A percentile compares a stretch with the other conserved stretches of the same genome.
These are phyloP conservation scores for Hypomesus transpacificus DNA, from an alignment of 2,113 vertebrate genomes.

Conservation along the genomic window DNA sequence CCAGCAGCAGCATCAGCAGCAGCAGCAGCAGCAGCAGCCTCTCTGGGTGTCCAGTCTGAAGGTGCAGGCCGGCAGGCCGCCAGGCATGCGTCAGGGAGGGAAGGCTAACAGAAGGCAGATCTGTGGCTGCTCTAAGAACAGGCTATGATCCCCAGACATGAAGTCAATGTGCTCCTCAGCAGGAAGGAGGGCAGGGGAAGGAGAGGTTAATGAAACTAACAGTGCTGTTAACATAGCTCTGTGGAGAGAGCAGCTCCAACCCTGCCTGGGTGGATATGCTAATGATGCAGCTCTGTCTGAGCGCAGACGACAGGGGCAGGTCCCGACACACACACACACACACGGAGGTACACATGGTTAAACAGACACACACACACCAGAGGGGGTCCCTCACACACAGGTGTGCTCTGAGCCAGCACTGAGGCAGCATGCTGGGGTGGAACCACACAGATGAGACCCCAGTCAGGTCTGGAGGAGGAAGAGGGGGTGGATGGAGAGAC, in stretches of 20 bases:
- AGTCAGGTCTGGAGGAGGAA: neutral
- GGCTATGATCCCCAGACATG: neutral
- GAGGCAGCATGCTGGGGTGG: neutral
- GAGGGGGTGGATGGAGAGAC: neutral
- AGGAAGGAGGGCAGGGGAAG: slow-evolving; percentile 8
- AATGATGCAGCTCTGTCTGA: neutral
- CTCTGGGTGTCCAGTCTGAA: too few species aligned
- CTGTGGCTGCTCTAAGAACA: neutral
- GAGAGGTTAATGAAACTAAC: slow-evolving; percentile 32
- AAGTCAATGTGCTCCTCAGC: neutral
- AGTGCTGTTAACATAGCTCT: slow-evolving; percentile 18
- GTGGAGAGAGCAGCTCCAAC: neutral
- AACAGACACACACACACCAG: neutral
- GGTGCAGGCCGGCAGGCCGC: too few species aligned
- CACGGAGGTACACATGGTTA: neutral
- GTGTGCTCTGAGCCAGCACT: neutral
- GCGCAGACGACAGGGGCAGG: neutral
- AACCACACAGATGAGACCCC: slow-evolving; percentile 7
- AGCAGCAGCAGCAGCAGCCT: too few species aligned
- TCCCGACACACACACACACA: neutral
- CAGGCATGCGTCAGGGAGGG: too few species aligned
- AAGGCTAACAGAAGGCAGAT: too few species aligned
- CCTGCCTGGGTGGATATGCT: neutral
- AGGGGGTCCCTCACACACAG: neutral
- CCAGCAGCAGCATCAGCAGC: too few species aligned